Evolutionary conservation across 2,797 vertebrate genomes (phyloP).

Genomic region (Psittacula derbiana): DNA sequence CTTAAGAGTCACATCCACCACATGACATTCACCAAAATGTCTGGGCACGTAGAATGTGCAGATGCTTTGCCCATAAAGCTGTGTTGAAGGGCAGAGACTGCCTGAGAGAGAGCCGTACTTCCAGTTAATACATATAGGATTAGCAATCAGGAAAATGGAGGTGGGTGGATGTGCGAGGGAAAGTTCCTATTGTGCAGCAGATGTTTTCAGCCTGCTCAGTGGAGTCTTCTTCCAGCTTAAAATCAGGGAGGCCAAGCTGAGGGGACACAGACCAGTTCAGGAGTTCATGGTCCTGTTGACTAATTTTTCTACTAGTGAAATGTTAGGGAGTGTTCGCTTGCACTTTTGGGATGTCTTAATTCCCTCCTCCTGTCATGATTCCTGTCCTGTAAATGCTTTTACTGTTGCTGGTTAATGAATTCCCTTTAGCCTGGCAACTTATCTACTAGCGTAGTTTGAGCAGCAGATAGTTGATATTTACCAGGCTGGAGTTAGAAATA

Average conservation of each 20-base stretch:
- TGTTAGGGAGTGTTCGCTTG: neutral
- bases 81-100: neutral
- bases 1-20: neutral
- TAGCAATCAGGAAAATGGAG: neutral
- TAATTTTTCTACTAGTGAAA: conserved; percentile 13
- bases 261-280: neutral
- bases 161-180: neutral
- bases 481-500: conserved; percentile 23
- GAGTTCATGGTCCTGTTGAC: neutral
- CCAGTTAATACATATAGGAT: neutral
- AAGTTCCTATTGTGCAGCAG: neutral
- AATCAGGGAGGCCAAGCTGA: neutral
- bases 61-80: neutral
- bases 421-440: conserved; percentile 2
- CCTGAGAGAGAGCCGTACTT: neutral
- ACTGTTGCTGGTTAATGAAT: neutral
- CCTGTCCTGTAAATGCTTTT: neutral
- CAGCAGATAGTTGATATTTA: conserved; percentile 24
- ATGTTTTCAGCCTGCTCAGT: neutral
- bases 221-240: neutral
- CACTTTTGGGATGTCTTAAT: neutral
- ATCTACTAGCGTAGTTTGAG: neutral
- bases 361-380: neutral
- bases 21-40: neutral
- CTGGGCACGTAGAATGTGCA: neutral